phyloP scores from a whole-genome alignment of 2,888 invertebrate genomes.

The Hipparchia sbordonii region DNA sequence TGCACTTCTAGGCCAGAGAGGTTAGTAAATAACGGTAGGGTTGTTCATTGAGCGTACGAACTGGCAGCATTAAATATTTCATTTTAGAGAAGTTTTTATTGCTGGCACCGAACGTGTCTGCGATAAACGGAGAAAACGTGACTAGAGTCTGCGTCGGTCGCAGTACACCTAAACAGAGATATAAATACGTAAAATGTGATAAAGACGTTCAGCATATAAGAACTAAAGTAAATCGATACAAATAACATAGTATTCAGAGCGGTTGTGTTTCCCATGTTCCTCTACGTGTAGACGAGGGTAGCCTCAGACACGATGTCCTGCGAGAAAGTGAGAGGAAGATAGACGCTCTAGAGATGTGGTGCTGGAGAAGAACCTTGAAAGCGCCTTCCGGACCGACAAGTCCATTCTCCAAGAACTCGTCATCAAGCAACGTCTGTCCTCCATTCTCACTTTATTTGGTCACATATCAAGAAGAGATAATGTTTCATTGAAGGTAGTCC shows the following conservation, averaged over 20 bases:
- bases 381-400: too few species aligned
- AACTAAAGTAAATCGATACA: not conserved
- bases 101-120: conserved; percentile 74
- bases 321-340: too few species aligned
- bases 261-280: too few species aligned
- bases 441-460: too few species aligned
- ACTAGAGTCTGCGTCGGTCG: conserved; percentile 59
- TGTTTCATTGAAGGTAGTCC: too few species aligned
- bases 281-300: too few species aligned
- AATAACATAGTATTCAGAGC: not conserved
- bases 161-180: conserved; percentile 35
- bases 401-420: too few species aligned
- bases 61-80: conserved; percentile 78
- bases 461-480: too few species aligned
- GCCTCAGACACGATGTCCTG: too few species aligned
- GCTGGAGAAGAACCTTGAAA: too few species aligned
- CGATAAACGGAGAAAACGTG: conserved; percentile 77
- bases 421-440: too few species aligned
- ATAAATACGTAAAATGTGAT: conserved; percentile 47
- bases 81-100: conserved; percentile 82
- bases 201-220: not conserved
- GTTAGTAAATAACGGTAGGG: conserved; percentile 43
- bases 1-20: not conserved
- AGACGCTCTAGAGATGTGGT: too few species aligned
- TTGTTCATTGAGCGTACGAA: conserved; percentile 57